These are phyloP conservation scores for Piaya cayana DNA, from an alignment of 2,113 vertebrate genomes.

Conservation along the genomic window DNA sequence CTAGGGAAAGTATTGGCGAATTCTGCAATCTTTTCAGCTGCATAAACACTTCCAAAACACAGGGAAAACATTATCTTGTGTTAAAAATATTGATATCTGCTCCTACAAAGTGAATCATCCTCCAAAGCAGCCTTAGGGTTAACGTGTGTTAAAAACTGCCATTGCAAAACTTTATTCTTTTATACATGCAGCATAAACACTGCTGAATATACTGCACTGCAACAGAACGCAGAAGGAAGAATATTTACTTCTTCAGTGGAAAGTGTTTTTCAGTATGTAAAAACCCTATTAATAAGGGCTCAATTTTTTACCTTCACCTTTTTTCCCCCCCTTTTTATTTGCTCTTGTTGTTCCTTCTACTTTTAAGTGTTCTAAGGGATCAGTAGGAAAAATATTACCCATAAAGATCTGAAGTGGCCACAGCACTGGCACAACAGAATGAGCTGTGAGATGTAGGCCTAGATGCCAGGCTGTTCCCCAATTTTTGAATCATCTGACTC, in stretches of 20 bases:
- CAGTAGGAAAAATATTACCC: not conserved
- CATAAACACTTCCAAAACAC: not conserved
- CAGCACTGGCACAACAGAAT: not conserved
- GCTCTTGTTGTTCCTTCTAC: not conserved
- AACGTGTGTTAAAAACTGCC: not conserved
- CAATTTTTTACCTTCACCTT: not conserved
- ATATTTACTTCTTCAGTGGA: not conserved
- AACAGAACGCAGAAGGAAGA: not conserved
- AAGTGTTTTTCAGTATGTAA: not conserved
- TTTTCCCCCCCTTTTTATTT: not conserved
- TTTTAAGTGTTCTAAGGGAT: not conserved
- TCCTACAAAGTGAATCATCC: not conserved
- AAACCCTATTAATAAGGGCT: not conserved
- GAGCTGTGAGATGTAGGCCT: conserved; percentile 12
- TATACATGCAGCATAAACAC: not conserved
- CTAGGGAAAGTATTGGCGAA: not conserved
- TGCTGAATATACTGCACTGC: not conserved
- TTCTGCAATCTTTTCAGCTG: not conserved
- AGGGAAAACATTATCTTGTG: not conserved
- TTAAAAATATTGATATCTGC: not conserved
- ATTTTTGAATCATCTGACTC: conserved; percentile 1
- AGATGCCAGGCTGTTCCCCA: conserved; percentile 24
- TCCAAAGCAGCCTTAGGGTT: not conserved
- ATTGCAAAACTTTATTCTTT: not conserved
- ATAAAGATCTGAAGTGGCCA: not conserved